Evolutionary conservation across 2,113 vertebrate species (phyloP).

Genomic region (Leptobrachium leishanense): DNA sequence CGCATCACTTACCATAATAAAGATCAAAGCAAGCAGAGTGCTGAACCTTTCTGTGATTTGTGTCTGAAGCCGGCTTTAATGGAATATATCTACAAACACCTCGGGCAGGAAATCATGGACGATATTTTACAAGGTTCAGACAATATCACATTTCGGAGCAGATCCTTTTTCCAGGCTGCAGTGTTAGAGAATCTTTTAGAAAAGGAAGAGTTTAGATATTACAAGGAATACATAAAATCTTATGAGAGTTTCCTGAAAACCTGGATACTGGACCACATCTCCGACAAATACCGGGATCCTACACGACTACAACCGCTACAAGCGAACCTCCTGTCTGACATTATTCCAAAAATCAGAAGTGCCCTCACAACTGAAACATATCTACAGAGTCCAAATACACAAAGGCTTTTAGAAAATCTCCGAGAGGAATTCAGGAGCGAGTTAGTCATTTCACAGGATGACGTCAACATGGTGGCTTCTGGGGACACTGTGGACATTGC

Average conservation of each 20-base stretch:
- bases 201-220: conserved; percentile 13
- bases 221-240: background rate
- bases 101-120: conserved; percentile 47
- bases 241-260: conserved; percentile 42
- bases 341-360: background rate
- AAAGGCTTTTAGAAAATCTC: conserved; percentile 21
- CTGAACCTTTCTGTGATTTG: conserved; percentile 35
- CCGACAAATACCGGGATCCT: conserved; percentile 3
- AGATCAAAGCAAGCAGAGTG: conserved; percentile 27
- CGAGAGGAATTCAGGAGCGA: conserved; percentile 28
- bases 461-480: conserved; percentile 24
- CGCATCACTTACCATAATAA: conserved; percentile 29
- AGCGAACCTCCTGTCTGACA: background rate
- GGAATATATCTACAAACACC: background rate
- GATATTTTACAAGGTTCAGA: background rate
- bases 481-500: background rate
- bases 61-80: conserved; percentile 43
- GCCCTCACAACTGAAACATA: background rate
- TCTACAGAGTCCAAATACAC: background rate
- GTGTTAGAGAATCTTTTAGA: conserved; percentile 38
- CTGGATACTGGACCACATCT: conserved; percentile 46
- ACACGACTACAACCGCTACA: background rate
- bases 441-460: conserved; percentile 31
- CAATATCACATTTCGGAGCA: background rate
- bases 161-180: conserved; percentile 40